Conservation (phyloP, 35 echinoderm and acorn worm species). For the Strongylocentrotus purpuratus region DNA sequence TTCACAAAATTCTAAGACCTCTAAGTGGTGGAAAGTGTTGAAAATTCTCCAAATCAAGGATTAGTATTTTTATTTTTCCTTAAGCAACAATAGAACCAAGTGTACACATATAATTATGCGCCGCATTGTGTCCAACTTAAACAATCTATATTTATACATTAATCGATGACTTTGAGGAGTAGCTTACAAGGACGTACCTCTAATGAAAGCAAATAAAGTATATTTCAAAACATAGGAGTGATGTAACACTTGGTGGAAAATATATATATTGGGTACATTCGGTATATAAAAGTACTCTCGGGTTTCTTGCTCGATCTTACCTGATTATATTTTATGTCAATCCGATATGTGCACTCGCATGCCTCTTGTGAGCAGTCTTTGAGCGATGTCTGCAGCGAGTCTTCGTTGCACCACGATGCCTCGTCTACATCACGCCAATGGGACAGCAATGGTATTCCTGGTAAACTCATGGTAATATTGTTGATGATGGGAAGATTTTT, state of each 20-base stretch:
- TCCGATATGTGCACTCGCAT: slow-evolving; percentile 25
- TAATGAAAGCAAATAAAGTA: neutral
- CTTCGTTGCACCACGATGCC: neutral
- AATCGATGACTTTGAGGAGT: neutral
- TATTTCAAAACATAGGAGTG: neutral
- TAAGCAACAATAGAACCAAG: no score
- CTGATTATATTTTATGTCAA: slow-evolving; percentile 1
- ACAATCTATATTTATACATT: no score
- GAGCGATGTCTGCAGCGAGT: neutral
- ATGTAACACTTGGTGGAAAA: neutral
- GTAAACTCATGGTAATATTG: neutral
- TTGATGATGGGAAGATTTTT: neutral
- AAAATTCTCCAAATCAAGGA: no score
- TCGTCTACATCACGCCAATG: neutral
- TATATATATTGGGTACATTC: neutral
- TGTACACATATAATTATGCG: no score
- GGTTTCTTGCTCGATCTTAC: neutral
- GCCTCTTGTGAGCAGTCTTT: slow-evolving; percentile 22
- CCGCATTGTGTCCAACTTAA: no score
- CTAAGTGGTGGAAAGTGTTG: no score
- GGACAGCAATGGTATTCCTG: neutral
- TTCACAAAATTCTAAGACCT: no score
- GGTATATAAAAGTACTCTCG: neutral
- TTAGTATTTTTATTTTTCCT: no score
- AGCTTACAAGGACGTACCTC: neutral